Conservation (phyloP, 2,113 vertebrate genomes). For the Poeciliopsis retropinna region DNA sequence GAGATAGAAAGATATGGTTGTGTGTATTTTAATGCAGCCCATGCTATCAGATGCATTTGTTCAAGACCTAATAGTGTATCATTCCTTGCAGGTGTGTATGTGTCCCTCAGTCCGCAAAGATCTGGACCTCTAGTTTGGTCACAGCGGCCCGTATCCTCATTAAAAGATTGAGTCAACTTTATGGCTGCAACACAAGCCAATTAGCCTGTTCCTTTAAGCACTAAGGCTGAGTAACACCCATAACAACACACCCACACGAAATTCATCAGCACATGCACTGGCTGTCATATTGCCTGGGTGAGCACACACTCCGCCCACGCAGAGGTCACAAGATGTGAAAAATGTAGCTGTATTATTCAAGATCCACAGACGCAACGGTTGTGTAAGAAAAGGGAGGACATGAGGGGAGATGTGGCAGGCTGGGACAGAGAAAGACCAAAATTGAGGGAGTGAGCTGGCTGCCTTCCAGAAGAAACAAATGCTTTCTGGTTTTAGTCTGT, state of each 20-base stretch:
- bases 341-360: constrained; percentile 51
- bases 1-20: no score
- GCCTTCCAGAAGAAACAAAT: constrained; percentile 42
- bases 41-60: neutral
- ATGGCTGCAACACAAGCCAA: constrained; percentile 21
- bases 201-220: constrained; percentile 22
- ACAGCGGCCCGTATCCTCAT: constrained; percentile 31
- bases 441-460: constrained; percentile 46
- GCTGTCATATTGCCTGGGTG: neutral
- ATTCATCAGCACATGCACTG: constrained; percentile 18
- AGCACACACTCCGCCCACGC: constrained; percentile 23
- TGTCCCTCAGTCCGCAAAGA: neutral
- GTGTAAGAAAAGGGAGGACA: constrained; percentile 17
- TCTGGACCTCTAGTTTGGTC: neutral
- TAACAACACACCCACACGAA: constrained; percentile 25
- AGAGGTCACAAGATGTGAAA: constrained; percentile 34
- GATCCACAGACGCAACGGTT: constrained; percentile 40
- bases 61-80: neutral
- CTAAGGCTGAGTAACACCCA: constrained; percentile 3
- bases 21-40: no score
- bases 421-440: constrained; percentile 8
- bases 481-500: constrained; percentile 47
- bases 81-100: no score
- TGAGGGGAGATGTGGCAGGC: constrained; percentile 23
- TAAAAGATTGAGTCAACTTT: constrained; percentile 18